phyloP scores from a whole-genome alignment of 92 coral and sea anemone genomes.

The Heliopora coerulea region DNA sequence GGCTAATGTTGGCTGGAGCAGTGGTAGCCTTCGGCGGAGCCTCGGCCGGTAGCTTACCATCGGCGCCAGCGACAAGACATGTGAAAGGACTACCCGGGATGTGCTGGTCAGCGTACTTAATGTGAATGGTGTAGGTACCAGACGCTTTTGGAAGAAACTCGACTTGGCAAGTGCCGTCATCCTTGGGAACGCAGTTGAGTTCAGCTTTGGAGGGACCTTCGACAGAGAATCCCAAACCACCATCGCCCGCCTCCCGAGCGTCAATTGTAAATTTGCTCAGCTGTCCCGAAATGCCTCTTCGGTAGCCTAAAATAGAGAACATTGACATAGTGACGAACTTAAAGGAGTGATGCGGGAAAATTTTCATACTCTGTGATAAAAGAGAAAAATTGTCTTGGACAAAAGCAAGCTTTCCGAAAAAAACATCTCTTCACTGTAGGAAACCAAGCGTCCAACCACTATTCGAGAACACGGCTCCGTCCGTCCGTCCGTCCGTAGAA shows the following conservation, averaged over 20 bases:
- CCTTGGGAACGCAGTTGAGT: slow-evolving; percentile 91
- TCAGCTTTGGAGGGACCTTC: slow-evolving; percentile 99
- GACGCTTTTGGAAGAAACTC: slow-evolving; percentile 89
- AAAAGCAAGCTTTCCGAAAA: too few relatives aligned
- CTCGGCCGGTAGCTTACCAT: slow-evolving; percentile 56
- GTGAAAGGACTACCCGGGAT: slow-evolving; percentile 97
- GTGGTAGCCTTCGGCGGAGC: not conserved
- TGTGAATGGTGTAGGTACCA: slow-evolving; percentile 90
- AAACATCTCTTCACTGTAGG: too few relatives aligned
- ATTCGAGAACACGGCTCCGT: too few relatives aligned
- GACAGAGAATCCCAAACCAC: slow-evolving; percentile 96
- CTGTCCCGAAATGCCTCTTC: slow-evolving; percentile 79
- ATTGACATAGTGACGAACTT: too few relatives aligned
- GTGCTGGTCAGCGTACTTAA: slow-evolving; percentile 96
- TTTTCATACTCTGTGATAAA: too few relatives aligned
- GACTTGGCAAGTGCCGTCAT: slow-evolving; percentile 95
- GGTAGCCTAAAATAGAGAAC: slow-evolving; percentile 54
- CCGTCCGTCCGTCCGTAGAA: too few relatives aligned
- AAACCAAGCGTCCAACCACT: too few relatives aligned
- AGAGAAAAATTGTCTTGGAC: too few relatives aligned
- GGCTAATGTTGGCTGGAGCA: slow-evolving; percentile 41
- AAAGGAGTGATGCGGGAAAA: too few relatives aligned
- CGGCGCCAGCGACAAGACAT: slow-evolving; percentile 70
- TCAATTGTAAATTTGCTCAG: slow-evolving; percentile 84
- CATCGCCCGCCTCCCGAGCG: slow-evolving; percentile 98